phyloP scores from a whole-genome alignment of 2,888 invertebrate genomes.

The Amiota minor region DNA sequence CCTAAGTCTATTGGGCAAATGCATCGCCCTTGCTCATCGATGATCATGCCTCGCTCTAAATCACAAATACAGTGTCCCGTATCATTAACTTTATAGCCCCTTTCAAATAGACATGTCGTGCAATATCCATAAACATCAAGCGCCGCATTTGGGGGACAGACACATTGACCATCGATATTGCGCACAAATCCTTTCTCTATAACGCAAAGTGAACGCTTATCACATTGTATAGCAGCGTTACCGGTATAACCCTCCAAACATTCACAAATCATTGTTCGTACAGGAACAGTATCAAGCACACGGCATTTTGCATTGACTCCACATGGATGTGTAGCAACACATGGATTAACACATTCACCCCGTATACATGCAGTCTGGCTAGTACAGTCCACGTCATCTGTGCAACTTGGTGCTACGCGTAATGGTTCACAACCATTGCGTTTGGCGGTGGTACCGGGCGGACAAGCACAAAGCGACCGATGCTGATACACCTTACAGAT shows the following conservation, averaged over 20 bases:
- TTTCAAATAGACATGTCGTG: conserved; percentile 80
- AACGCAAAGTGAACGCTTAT: conserved; percentile 81
- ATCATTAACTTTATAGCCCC: conserved; percentile 84
- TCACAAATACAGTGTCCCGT: conserved; percentile 89
- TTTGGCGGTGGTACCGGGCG: conserved; percentile 82
- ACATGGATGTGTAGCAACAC: conserved; percentile 84
- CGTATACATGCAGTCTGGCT: conserved; percentile 87
- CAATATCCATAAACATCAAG: conserved; percentile 86
- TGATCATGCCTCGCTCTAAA: conserved; percentile 83
- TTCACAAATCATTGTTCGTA: conserved; percentile 91
- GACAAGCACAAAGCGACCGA: conserved; percentile 86
- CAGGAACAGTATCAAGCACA: conserved; percentile 86
- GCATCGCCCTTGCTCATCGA: conserved; percentile 85
- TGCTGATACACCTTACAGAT: conserved; percentile 86
- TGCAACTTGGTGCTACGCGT: conserved; percentile 78
- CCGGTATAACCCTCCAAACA: conserved; percentile 90
- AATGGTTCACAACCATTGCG: conserved; percentile 77
- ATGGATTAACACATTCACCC: conserved; percentile 88
- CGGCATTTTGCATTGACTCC: conserved; percentile 86
- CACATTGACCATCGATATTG: conserved; percentile 79
- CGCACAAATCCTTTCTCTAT: conserved; percentile 81
- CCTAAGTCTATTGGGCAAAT: conserved; percentile 82
- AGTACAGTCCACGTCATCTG: conserved; percentile 86
- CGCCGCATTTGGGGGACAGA: conserved; percentile 85
- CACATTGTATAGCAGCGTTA: conserved; percentile 88